A percentile compares a stretch with the other conserved stretches of the same genome.
Conservation (phyloP, 2,888 invertebrate species). For the Chelonus formosanus region DNA sequence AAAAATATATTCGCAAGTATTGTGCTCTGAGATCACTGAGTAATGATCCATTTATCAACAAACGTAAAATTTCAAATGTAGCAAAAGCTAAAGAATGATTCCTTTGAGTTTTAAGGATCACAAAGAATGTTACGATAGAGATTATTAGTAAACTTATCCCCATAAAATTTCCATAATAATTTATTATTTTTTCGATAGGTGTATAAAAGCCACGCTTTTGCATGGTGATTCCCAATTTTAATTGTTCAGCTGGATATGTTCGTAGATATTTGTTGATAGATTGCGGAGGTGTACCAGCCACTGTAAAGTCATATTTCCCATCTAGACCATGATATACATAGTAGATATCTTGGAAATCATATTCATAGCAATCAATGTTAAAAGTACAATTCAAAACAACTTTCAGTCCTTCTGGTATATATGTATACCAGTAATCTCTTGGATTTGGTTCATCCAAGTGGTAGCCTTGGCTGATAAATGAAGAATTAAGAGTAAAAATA, state of each 20-base stretch:
- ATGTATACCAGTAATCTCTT: too few relatives aligned
- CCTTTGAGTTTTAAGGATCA: background rate
- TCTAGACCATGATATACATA: too few relatives aligned
- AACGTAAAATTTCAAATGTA: background rate
- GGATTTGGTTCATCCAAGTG: too few relatives aligned
- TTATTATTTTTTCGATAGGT: background rate
- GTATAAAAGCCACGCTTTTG: background rate
- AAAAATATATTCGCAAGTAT: background rate
- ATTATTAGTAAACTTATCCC: background rate
- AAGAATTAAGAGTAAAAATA: too few relatives aligned
- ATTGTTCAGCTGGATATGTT: background rate
- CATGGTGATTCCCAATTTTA: background rate
- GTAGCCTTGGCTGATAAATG: too few relatives aligned
- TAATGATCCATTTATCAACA: background rate
- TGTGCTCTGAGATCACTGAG: background rate
- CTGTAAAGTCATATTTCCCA: too few relatives aligned
- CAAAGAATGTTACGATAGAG: background rate
- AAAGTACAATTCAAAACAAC: too few relatives aligned
- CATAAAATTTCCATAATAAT: background rate
- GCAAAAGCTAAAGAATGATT: background rate
- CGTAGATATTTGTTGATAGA: constrained; percentile 16
- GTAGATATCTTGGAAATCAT: too few relatives aligned
- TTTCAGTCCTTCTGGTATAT: too few relatives aligned
- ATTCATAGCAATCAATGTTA: too few relatives aligned
- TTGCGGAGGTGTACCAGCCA: too few relatives aligned